These are phyloP conservation scores for Anoura caudifer DNA, from an alignment of 2,113 vertebrate genomes.

Conservation along the genomic window DNA sequence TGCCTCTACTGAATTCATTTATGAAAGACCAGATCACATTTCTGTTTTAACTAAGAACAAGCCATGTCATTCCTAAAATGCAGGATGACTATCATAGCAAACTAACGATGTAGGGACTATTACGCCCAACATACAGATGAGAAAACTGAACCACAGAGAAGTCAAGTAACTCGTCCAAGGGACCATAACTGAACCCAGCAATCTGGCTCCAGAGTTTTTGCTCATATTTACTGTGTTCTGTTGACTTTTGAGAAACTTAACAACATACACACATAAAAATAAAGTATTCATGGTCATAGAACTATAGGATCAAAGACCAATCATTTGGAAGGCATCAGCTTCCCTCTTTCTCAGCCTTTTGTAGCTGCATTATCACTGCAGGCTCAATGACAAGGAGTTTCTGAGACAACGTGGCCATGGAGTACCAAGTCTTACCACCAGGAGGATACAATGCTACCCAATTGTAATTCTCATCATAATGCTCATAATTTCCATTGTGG, in stretches of 20 bases:
- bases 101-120: background rate
- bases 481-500: background rate
- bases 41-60: constrained; percentile 24
- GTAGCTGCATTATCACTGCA: background rate
- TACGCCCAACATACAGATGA: background rate
- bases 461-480: background rate
- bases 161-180: background rate
- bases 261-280: background rate
- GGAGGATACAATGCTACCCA: background rate
- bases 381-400: background rate
- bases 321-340: background rate
- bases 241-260: background rate
- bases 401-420: background rate
- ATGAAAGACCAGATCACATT: background rate
- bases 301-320: background rate
- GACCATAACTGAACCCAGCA: background rate
- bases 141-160: background rate
- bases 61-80: background rate
- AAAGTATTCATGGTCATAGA: background rate
- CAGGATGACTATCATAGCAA: background rate
- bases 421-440: background rate
- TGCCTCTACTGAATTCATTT: constrained; percentile 3
- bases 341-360: background rate
- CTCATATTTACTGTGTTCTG: background rate
- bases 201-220: background rate